Evolutionary conservation across 2,113 vertebrate genomes (phyloP).

Genomic region (Vombatus ursinus): DNA sequence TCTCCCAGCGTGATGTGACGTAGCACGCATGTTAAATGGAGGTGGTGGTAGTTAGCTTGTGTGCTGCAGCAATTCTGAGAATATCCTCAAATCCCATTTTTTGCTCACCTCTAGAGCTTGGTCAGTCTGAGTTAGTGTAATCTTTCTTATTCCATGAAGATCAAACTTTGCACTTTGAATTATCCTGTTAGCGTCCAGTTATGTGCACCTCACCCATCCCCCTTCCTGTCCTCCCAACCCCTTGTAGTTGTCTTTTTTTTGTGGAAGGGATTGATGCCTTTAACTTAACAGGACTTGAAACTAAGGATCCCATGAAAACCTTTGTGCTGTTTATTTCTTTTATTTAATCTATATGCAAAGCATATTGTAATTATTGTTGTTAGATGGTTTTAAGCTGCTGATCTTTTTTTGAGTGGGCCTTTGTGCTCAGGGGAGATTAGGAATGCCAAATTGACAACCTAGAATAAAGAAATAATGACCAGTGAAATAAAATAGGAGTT

Average conservation of each 20-base stretch:
- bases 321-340: constrained; percentile 74
- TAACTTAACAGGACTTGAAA: constrained; percentile 75
- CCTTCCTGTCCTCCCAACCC: neutral
- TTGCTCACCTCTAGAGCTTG: constrained; percentile 68
- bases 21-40: constrained; percentile 75
- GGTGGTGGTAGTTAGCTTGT: constrained; percentile 74
- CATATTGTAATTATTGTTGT: constrained; percentile 69
- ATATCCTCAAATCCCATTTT: constrained; percentile 73
- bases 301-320: constrained; percentile 67
- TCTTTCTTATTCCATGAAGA: constrained; percentile 37
- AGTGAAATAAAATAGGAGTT: constrained; percentile 76
- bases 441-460: constrained; percentile 65
- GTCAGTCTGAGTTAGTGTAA: constrained; percentile 63
- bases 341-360: constrained; percentile 71
- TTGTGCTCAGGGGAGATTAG: constrained; percentile 62
- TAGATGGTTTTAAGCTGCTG: constrained; percentile 52
- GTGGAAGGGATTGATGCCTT: constrained; percentile 69
- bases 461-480: constrained; percentile 77
- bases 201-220: constrained; percentile 47
- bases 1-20: constrained; percentile 79
- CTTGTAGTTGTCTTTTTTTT: constrained; percentile 63
- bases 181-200: constrained; percentile 60
- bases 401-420: constrained; percentile 8
- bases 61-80: constrained; percentile 69
- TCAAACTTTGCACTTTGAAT: constrained; percentile 70